phyloP scores from a whole-genome alignment of 1,140 invertebrate species.

The Apocrypta bakeri region DNA sequence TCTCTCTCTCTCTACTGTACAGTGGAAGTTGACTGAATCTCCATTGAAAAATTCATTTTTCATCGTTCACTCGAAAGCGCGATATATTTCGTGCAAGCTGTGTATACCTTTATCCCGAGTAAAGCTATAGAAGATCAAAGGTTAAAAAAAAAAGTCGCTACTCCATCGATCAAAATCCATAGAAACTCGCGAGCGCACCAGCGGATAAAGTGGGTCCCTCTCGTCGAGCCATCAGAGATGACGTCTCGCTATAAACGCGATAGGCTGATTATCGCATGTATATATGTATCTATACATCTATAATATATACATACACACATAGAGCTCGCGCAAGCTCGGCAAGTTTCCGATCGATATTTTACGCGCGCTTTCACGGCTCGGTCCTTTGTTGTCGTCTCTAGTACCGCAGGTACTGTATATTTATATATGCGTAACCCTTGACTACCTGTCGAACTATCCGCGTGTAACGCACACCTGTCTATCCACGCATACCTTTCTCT shows the following conservation, averaged over 20 bases:
- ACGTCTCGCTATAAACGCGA: background rate
- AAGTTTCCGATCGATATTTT: background rate
- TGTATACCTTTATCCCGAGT: no score
- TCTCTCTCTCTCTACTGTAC: no score
- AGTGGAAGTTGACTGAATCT: no score
- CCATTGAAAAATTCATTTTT: no score
- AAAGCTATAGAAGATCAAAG: no score
- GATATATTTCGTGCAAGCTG: no score
- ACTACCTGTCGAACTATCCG: background rate
- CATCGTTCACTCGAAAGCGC: no score
- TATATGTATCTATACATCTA: background rate
- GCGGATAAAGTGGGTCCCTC: background rate
- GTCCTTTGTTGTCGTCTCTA: background rate
- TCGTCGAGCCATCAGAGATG: background rate
- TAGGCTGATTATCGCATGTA: background rate
- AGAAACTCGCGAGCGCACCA: no score
- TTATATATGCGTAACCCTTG: background rate
- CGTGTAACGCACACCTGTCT: no score
- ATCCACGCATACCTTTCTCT: no score
- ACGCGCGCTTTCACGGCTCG: background rate
- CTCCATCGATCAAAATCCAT: background rate
- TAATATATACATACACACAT: background rate
- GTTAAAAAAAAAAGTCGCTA: background rate
- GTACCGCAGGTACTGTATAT: background rate
- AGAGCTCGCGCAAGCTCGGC: background rate